Base-by-base conservation (phyloP, 2,797 vertebrate species). In the Peromyscus aztecus region DNA sequence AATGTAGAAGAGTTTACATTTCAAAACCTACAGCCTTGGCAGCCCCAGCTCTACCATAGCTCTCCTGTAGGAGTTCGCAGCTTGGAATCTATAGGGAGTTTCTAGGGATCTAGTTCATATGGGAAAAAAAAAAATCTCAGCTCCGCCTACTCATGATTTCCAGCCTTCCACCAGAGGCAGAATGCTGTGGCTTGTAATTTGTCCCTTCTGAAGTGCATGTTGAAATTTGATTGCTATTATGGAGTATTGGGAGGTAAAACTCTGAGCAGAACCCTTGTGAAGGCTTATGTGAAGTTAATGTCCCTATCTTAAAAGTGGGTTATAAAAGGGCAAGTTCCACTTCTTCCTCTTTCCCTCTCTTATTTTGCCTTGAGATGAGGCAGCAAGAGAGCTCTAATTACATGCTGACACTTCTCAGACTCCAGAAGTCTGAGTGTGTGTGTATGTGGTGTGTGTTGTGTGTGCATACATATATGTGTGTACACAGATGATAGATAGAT, bases 1-100 rank as follows among this genome's bases (percentile, higher is more conserved):
- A 86, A 69, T 88, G 55, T 4, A 95, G n/a, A 69, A 37, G 40
- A 95, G 17, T 82, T 93, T 84, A 6, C 78, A 86, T 94, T 92
- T 94, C 82, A 95, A 96, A 95, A 29, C 17, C 29, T 34, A 78
- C 92, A 93, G 52, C 57, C 40, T 94, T 93, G n/a, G n/a, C 49
- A 19, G 34, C 84, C n/a, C 31, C 87, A 4, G 34, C 67, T 73
- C 31, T 37, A 52, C 6, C 1, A 31, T 29, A 83, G 77, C n/a
- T 78, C 29, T 87, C 52, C 52, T 29, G 0, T 55, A 75, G 27
- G 55, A 78, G 7, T 83, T 85, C 34, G 80, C 63, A 94, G 90
- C 61, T 49, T 95, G 73, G 21, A 82, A 80, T 86, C 65, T 17
- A 37, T 11, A 16, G 24, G 27, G n/a, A 69, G 31, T 83, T 91